These are phyloP conservation scores for Paracanthobrama guichenoti DNA, from an alignment of 2,113 vertebrate genomes.

Conservation along the genomic window DNA sequence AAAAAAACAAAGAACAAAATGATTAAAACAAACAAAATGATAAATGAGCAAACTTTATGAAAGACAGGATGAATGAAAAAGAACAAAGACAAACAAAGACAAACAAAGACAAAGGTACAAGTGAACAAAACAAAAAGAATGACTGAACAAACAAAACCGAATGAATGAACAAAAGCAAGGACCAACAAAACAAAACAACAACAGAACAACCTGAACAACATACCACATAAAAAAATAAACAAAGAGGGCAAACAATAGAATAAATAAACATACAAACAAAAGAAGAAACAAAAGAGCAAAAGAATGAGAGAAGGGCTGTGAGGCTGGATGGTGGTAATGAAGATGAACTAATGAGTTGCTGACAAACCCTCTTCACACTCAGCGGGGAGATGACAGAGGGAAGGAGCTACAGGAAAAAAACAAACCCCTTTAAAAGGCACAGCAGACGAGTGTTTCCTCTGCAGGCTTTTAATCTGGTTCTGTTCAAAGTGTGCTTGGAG, in stretches of 20 bases:
- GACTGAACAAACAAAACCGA: neutral
- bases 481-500: neutral
- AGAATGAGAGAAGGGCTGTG: slow-evolving; percentile 2
- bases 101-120: neutral
- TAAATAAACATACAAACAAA: neutral
- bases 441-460: slow-evolving; percentile 16
- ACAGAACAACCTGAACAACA: neutral
- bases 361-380: slow-evolving; percentile 44
- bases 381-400: slow-evolving; percentile 19
- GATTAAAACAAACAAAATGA: too few species aligned
- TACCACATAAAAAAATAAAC: neutral
- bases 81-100: neutral
- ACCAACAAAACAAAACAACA: neutral
- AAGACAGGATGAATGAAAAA: slow-evolving; percentile 11
- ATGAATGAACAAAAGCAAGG: neutral
- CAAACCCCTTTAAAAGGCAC: neutral
- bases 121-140: neutral
- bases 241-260: slow-evolving; percentile 21
- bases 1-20: neutral
- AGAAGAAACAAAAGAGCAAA: neutral
- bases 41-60: neutral
- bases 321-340: slow-evolving; percentile 38
- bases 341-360: slow-evolving; percentile 56
- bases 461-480: slow-evolving; percentile 20
- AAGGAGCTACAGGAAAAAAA: slow-evolving; percentile 36